phyloP scores from a whole-genome alignment of 2,113 vertebrate species.

The Mormyrus iriodes region DNA sequence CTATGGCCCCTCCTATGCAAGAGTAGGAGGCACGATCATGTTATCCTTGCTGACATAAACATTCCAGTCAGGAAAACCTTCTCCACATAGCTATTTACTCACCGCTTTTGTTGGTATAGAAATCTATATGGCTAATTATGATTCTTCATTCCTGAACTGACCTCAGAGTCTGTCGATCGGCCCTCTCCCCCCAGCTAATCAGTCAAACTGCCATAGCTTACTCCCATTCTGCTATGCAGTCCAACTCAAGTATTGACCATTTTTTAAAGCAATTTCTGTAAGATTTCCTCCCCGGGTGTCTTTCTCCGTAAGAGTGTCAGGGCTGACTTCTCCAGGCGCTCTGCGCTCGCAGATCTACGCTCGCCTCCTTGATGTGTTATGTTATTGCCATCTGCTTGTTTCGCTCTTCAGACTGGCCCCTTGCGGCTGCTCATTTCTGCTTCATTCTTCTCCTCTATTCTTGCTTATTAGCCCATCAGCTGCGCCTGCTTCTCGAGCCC shows the following conservation, averaged over 20 bases:
- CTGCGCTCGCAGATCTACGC: neutral
- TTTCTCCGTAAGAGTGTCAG: neutral
- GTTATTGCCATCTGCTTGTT: slow-evolving; percentile 4
- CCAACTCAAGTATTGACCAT: neutral
- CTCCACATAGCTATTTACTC: neutral
- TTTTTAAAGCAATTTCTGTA: neutral
- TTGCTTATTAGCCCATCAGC: neutral
- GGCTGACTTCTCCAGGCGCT: neutral
- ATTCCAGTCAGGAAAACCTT: neutral
- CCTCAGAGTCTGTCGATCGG: neutral
- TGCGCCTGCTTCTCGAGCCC: neutral
- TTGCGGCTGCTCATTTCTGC: neutral
- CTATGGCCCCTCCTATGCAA: neutral
- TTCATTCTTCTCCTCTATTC: neutral
- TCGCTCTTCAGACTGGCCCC: neutral
- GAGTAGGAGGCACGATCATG: neutral
- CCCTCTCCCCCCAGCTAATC: neutral
- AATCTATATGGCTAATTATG: neutral
- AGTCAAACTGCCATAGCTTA: neutral
- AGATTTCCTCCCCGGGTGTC: neutral
- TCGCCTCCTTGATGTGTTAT: neutral
- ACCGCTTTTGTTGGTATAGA: neutral
- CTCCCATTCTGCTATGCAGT: neutral
- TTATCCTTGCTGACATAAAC: neutral
- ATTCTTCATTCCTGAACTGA: neutral